A percentile compares a stretch with the other conserved stretches of the same genome.
Conservation (phyloP, 2,888 invertebrate species). For the Eurois occulta region DNA sequence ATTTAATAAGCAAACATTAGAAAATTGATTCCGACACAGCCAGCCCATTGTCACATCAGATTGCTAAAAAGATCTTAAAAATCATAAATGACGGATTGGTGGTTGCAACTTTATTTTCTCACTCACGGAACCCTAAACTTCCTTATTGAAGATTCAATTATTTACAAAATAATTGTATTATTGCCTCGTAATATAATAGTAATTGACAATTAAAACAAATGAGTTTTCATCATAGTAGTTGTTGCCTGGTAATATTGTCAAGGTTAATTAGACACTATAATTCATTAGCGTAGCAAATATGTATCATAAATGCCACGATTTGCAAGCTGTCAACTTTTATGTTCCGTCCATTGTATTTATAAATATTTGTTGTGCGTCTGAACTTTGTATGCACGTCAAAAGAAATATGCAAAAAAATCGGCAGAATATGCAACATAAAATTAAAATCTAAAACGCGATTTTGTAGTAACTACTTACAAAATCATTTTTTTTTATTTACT, state of each 20-base stretch:
- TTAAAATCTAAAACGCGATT: too few species aligned
- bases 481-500: too few species aligned
- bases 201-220: conserved; percentile 24
- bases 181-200: background rate
- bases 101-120: background rate
- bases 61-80: background rate
- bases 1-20: background rate
- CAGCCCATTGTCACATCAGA: background rate
- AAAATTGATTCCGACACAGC: background rate
- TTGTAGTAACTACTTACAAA: too few species aligned
- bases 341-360: too few species aligned
- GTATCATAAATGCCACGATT: too few species aligned
- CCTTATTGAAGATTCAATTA: background rate
- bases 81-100: background rate
- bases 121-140: conserved; percentile 10
- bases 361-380: too few species aligned
- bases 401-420: too few species aligned
- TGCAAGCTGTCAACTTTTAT: too few species aligned
- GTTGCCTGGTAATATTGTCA: background rate
- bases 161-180: conserved; percentile 28
- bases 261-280: background rate
- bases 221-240: conserved; percentile 17
- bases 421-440: too few species aligned
- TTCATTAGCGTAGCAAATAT: background rate
- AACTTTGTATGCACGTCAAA: too few species aligned